These are phyloP conservation scores for Cenopis cana DNA, from an alignment of 2,888 invertebrate genomes.

Conservation along the genomic window DNA sequence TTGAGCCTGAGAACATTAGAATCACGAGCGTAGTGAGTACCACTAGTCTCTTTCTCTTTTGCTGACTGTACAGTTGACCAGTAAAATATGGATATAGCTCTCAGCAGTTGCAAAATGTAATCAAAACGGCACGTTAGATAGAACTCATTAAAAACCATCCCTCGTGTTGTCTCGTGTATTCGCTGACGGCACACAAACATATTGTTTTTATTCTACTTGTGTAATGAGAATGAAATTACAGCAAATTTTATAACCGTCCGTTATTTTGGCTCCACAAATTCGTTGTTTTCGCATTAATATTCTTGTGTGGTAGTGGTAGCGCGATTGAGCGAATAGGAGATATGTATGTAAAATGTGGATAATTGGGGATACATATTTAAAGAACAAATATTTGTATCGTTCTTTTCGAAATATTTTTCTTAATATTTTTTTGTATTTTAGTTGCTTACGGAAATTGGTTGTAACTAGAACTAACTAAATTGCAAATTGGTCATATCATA, in stretches of 20 bases:
- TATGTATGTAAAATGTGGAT: constrained; percentile 20
- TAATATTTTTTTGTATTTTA: too few species aligned
- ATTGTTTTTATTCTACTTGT: constrained; percentile 38
- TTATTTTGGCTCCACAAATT: constrained; percentile 26
- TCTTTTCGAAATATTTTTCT: background rate
- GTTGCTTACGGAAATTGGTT: background rate
- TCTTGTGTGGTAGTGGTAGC: constrained; percentile 18
- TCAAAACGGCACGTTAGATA: constrained; percentile 44
- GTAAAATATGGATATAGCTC: background rate
- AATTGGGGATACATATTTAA: constrained; percentile 13
- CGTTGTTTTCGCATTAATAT: constrained; percentile 28
- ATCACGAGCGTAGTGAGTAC: too few species aligned
- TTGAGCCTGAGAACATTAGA: too few species aligned
- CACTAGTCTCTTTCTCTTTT: too few species aligned
- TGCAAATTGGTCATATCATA: background rate
- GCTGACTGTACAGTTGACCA: too few species aligned
- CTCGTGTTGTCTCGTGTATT: constrained; percentile 53
- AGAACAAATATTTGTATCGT: too few species aligned
- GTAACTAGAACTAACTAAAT: background rate
- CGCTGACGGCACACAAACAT: constrained; percentile 46
- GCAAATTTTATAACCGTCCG: constrained; percentile 32
- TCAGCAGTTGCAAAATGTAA: constrained; percentile 1
- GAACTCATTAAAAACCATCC: constrained; percentile 62
- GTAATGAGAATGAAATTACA: constrained; percentile 40
- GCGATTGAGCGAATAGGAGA: constrained; percentile 7